Percentiles rank a stretch among this genome's conserved stretches.
phyloP scores from a whole-genome alignment of 2,888 invertebrate genomes.

The Thelaira solivaga region DNA sequence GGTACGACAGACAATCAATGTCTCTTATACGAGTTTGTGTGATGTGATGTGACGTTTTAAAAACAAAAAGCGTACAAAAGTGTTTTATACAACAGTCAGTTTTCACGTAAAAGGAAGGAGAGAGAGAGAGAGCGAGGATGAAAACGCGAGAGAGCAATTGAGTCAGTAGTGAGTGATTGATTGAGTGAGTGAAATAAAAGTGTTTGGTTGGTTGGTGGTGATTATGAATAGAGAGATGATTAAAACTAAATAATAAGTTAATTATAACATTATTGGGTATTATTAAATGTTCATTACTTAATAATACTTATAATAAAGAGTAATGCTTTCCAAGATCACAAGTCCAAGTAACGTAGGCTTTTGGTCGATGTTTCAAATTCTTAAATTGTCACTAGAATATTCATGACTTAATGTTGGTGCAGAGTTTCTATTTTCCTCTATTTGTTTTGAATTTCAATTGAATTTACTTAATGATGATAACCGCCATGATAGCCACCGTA shows the following conservation, averaged over 20 bases:
- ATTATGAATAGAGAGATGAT: slow-evolving; percentile 41
- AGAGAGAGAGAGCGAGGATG: background rate
- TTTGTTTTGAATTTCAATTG: background rate
- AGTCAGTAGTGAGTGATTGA: background rate
- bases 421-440: background rate
- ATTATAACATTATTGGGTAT: slow-evolving; percentile 48
- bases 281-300: slow-evolving; percentile 18
- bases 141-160: background rate
- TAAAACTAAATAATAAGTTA: slow-evolving; percentile 61
- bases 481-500: slow-evolving; percentile 67
- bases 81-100: slow-evolving; percentile 7
- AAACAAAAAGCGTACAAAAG: slow-evolving; percentile 29
- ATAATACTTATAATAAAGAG: slow-evolving; percentile 26
- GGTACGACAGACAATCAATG: slow-evolving; percentile 41
- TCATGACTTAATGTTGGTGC: slow-evolving; percentile 13
- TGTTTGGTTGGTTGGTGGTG: no score
- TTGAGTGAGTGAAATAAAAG: slow-evolving; percentile 8
- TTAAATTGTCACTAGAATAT: slow-evolving; percentile 45
- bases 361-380: slow-evolving; percentile 23
- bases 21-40: background rate
- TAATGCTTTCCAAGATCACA: slow-evolving; percentile 35
- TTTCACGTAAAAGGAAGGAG: background rate
- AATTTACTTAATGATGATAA: slow-evolving; percentile 58
- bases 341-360: slow-evolving; percentile 49
- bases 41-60: background rate